Base-by-base conservation (phyloP, 2,888 invertebrate species). In the Athalia rosae region DNA sequence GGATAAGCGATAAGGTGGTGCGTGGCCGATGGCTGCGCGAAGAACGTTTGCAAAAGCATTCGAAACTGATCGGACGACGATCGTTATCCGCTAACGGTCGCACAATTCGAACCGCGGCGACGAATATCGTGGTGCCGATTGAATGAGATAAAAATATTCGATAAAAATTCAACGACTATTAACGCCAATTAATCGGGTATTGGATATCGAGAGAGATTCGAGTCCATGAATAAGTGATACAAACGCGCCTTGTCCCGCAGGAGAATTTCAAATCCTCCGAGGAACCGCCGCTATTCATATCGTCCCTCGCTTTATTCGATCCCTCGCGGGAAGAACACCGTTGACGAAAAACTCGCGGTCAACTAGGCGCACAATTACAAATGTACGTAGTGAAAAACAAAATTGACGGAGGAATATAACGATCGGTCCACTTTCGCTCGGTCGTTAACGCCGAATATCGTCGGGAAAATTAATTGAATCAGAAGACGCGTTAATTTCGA, bases 381-480 rank as follows among this genome's bases (percentile, higher is more conserved):
- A 28, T 28, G 2, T 28, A 2, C 28, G 28, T 28, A 28, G 0
- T n/a, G 28, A 28, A 28, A 74, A 61, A 74, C 41, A 50, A 74
- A 74, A 74, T 74, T 74, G 59, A 59, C 61, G 3, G 61, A 61
- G 28, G 74, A 74, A 74, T 74, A 74, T 74, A 74, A 74, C 48
- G 48, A 74, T 62, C 48, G 61, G 28, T 4, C 4, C 61, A 74
- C 48, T 61, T 48, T 15, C 6, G 28, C 47, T 50, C 61, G n/a
- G 62, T 50, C 62, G 74, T 61, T 74, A 47, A 56, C 28, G 28
- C 28, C 28, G 28, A 28, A 28, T 28, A 28, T 61, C 8, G 41
- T n/a, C n/a, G 48, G 28, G 28, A 28, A 1, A 74, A 74, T 74
- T 62, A 50, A 74, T 74, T 50, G 62, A 47, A 15, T 45, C 28